phyloP scores from a whole-genome alignment of 2,797 vertebrate species.

The Aplochiton taeniatus region DNA sequence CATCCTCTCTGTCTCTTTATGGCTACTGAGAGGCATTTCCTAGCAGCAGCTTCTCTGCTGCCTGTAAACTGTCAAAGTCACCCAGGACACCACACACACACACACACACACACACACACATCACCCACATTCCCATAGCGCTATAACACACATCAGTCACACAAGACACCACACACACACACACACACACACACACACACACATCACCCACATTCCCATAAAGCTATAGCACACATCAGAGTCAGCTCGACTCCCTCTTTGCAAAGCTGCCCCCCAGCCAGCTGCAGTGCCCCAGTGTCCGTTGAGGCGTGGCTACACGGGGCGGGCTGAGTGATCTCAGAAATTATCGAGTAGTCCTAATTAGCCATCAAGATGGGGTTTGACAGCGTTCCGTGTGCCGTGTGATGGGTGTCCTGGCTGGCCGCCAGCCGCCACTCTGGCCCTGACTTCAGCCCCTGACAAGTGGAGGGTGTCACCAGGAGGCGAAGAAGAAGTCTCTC shows the following conservation, averaged over 20 bases:
- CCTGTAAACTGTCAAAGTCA: constrained; percentile 37
- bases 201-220: constrained; percentile 49
- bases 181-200: constrained; percentile 14
- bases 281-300: too few relatives aligned
- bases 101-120: constrained; percentile 55
- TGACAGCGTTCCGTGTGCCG: constrained; percentile 68
- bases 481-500: constrained; percentile 8
- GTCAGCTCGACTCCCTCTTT: too few relatives aligned
- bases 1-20: not conserved
- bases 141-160: constrained; percentile 46
- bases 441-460: constrained; percentile 69
- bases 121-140: constrained; percentile 50
- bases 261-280: too few relatives aligned
- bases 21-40: constrained; percentile 39
- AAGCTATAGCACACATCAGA: constrained; percentile 27
- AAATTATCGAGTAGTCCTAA: constrained; percentile 67
- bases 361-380: constrained; percentile 71
- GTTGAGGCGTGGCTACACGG: not conserved
- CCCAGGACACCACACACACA: too few relatives aligned
- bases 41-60: constrained; percentile 33
- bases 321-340: constrained; percentile 47
- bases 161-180: constrained; percentile 14
- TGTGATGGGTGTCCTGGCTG: constrained; percentile 63
- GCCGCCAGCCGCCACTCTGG: constrained; percentile 50
- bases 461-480: constrained; percentile 46